Percentiles rank a stretch among this genome's conserved stretches.
Conservation (phyloP, 1,140 invertebrate species). For the Pectinophora gossypiella region DNA sequence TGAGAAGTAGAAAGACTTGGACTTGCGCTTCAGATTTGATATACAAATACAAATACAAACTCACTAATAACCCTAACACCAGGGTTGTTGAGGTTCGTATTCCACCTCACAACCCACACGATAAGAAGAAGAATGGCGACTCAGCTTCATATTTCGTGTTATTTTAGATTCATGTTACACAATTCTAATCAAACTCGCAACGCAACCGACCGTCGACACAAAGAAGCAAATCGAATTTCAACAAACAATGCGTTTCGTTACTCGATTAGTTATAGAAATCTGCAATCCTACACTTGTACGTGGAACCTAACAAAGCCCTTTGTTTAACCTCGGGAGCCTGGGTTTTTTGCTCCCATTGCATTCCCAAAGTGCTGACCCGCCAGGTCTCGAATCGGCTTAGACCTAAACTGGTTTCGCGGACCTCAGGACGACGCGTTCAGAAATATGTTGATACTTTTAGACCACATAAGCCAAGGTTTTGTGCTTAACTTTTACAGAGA, state of each 20-base stretch:
- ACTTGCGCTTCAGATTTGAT: too few relatives aligned
- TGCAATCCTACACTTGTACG: constrained; percentile 51
- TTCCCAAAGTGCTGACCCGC: constrained; percentile 44
- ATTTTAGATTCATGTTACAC: neutral
- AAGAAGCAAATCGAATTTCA: constrained; percentile 57
- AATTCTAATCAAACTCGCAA: neutral
- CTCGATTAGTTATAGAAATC: constrained; percentile 63
- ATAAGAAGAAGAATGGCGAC: too few relatives aligned
- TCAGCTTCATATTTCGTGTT: too few relatives aligned
- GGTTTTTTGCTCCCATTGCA: constrained; percentile 50
- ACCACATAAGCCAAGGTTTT: too few relatives aligned
- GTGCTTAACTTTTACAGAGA: too few relatives aligned
- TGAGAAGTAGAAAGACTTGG: too few relatives aligned
- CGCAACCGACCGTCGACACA: constrained; percentile 1
- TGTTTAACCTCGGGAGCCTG: constrained; percentile 35
- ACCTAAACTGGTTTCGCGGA: constrained; percentile 45
- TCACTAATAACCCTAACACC: too few relatives aligned
- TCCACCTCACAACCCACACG: too few relatives aligned
- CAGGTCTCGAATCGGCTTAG: constrained; percentile 23
- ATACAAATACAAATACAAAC: too few relatives aligned
- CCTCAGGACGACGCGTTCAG: constrained; percentile 2
- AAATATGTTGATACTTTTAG: too few relatives aligned
- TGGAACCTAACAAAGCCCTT: constrained; percentile 67
- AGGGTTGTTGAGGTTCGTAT: too few relatives aligned
- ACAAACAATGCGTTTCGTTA: constrained; percentile 38